phyloP scores from a whole-genome alignment of 2,888 invertebrate genomes.

The Megalurothrips usitatus region DNA sequence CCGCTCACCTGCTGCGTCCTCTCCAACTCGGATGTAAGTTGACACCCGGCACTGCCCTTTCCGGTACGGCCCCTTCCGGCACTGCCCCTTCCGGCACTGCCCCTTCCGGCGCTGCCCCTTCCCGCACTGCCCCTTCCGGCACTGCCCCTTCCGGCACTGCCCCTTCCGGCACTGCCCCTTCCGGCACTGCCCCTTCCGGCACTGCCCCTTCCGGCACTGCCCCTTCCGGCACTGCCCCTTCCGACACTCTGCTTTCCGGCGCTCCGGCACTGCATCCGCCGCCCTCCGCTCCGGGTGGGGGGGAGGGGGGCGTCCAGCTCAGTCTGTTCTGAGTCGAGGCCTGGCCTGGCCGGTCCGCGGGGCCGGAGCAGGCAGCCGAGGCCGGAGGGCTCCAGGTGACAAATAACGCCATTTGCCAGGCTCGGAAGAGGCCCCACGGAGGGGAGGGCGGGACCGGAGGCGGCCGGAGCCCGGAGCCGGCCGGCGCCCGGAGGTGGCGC shows the following conservation, averaged over 20 bases:
- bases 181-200: not conserved
- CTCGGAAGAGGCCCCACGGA: too few species aligned
- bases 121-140: not conserved
- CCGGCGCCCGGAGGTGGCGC: not conserved
- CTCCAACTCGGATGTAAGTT: constrained; percentile 43
- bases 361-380: too few species aligned
- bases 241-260: not conserved
- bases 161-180: not conserved
- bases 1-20: constrained; percentile 46
- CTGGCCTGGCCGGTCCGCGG: too few species aligned
- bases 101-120: not conserved
- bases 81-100: not conserved
- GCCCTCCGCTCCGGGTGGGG: not conserved
- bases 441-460: too few species aligned
- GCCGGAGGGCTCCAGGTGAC: not conserved
- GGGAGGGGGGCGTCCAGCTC: not conserved
- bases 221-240: not conserved
- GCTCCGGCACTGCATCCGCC: not conserved
- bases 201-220: not conserved
- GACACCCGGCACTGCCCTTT: not conserved
- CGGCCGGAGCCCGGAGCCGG: not conserved
- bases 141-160: not conserved
- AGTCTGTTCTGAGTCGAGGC: too few species aligned
- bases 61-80: not conserved
- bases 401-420: not conserved